Evolutionary conservation across 2,888 invertebrate genomes (phyloP), one percentile per base, ranked within the genome.

Genomic region (Caenorhabditis sulstoni): DNA sequence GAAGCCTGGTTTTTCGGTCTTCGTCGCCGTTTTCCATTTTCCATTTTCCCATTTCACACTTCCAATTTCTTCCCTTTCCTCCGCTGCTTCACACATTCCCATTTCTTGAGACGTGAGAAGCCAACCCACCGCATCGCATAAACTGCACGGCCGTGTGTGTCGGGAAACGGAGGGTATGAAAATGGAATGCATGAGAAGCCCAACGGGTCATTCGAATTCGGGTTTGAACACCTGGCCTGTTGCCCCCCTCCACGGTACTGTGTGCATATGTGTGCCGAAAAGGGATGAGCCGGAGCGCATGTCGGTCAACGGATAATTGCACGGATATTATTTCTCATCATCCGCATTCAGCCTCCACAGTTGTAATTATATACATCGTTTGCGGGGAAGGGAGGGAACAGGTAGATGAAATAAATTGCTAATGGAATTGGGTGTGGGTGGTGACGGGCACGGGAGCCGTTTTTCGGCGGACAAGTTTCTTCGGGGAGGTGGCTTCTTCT

Each of bases 211-310:
- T 52, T 49, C 58, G 29, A 58, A 59, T 68, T 52, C 37, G 12
- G 59, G 59, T 70, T 73, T 73, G 64, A 73, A 73, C 73, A 73
- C 73, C 73, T 73, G 73, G 44, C 58, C 29, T 7, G 7, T 7
- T 29, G 7, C 29, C 4, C 29, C 29, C 4, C 29, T n/a, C n/a
- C n/a, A n/a, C 29, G 3, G 29, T 29, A 29, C 7, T 29, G 29
- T 29, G 29, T 29, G 29, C 29, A 4, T 3, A 14, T 62, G 61
- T 62, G 61, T 61, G 68, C 41, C 37, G 41, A 22, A 41, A 12
- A 4, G 22, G 22, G 37, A 41, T 9, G n/a, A 12, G 5, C 3
- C 57, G 18, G 45, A 39, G 45, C 44, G 55, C n/a, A 52, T 47
- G 57, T 29, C 29, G 29, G 29, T 7, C 29, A 41, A 41, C 49